Evolutionary conservation across 1,140 invertebrate species (phyloP), one percentile per base, ranked within the genome.

Genomic region (Maconellicoccus hirsutus): DNA sequence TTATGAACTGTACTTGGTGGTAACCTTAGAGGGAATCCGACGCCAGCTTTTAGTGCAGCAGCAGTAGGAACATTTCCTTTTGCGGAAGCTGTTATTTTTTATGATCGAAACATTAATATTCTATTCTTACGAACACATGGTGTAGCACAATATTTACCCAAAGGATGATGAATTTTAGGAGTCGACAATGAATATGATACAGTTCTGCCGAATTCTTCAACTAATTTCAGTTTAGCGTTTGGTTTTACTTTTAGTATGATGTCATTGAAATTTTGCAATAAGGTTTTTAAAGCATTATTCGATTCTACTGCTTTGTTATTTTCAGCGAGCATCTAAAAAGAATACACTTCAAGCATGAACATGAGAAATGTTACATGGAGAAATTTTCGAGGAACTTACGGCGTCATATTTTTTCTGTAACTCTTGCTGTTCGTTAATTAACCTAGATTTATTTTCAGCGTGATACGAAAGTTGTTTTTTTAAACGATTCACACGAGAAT

Each of bases 1-100:
- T 10, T 66, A 8, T 23, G 61, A 59, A 6, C 16, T 22, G 23
- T 16, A 33, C 59, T 14, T 25, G 61, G 25, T 59, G 59, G 39
- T 61, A 61, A 33, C 22, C 23, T 70, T 74, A 90, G 79, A 72
- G 88, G 88, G 82, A 90, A 90, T 73, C 88, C 89, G 73, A 90
- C 87, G 66, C 88, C 88, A 87, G 89, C 89, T 83, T 91, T 91
- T 70, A 90, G 80, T 59, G 89, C 87, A 27, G 89, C 88, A 71
- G 88, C 88, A 26, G 89, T 90, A 70, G 88, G 88, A 39, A 90
- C 88, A 75, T 84, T 82, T 52, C 16, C 70, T 16, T 33, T 71
- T 8, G 16, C 21, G 23, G 26, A 25, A 26, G 39, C 42, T 63
- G 52, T 52, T 66, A 59, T 22, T 14, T 22, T 19, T 19, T 16